phyloP scores from a whole-genome alignment of 2,797 vertebrate species.

The Halcyon chelicuti region DNA sequence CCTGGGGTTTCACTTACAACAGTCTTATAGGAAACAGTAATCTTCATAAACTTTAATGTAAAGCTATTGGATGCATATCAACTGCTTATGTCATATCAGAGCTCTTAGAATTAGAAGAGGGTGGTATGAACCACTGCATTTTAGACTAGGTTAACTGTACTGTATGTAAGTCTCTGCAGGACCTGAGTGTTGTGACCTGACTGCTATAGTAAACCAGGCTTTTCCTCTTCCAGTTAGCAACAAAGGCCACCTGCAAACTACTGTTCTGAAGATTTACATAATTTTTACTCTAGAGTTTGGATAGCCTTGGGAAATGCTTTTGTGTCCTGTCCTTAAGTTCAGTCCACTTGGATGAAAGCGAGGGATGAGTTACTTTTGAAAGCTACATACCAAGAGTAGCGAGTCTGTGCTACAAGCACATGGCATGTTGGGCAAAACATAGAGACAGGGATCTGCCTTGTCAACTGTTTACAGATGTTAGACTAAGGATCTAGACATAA shows the following conservation, averaged over 20 bases:
- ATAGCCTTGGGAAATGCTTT: neutral
- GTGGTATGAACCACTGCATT: neutral
- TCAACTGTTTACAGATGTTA: neutral
- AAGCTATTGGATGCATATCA: neutral
- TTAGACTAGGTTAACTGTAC: neutral
- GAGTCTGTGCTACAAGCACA: neutral
- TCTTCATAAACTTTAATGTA: neutral
- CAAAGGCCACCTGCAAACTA: neutral
- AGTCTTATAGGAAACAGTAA: neutral
- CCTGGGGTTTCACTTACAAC: neutral
- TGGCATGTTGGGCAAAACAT: neutral
- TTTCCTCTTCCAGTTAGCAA: neutral
- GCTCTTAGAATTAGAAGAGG: neutral
- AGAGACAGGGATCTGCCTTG: neutral
- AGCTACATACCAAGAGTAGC: neutral
- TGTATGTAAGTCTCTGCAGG: neutral
- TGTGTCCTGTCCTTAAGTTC: neutral
- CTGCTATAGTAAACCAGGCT: neutral
- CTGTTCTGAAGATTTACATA: neutral
- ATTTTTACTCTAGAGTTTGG: neutral
- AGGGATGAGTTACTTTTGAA: neutral
- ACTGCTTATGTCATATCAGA: neutral
- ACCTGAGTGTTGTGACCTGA: neutral
- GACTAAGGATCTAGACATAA: neutral
- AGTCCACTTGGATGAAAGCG: neutral